These are phyloP conservation scores for Strix aluco DNA, from an alignment of 2,113 vertebrate species.

Conservation along the genomic window DNA sequence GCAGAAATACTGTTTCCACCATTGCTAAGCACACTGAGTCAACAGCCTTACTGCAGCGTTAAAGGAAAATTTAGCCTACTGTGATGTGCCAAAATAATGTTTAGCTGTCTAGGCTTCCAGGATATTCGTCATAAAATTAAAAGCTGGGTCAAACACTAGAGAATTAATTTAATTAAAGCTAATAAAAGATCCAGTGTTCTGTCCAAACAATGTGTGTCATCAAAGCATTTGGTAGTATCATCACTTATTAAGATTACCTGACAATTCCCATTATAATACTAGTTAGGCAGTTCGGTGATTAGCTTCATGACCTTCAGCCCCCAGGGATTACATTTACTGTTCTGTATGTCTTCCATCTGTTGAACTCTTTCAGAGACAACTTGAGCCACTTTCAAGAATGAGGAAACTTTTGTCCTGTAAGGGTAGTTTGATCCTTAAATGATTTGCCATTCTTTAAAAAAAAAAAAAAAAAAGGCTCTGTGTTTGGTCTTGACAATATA, in stretches of 20 bases:
- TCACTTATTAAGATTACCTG: background rate
- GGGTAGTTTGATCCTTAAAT: background rate
- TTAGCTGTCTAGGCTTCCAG: conserved; percentile 8
- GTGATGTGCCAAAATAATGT: background rate
- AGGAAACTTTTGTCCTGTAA: background rate
- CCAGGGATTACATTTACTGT: background rate
- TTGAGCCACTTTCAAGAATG: background rate
- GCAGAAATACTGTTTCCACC: background rate
- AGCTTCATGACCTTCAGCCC: background rate
- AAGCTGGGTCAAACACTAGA: conserved; percentile 5
- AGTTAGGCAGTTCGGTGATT: background rate
- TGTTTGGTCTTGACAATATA: background rate
- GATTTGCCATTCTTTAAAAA: background rate
- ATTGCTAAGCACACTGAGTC: background rate
- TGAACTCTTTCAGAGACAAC: background rate
- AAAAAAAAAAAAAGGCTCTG: background rate
- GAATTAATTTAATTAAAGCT: conserved; percentile 29
- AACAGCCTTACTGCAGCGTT: background rate
- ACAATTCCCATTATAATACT: background rate
- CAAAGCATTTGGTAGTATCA: background rate
- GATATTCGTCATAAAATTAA: conserved; percentile 46
- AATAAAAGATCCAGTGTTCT: conserved; percentile 8
- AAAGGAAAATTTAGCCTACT: background rate
- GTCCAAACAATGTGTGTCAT: background rate
- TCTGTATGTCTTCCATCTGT: background rate